A percentile compares a stretch with the other conserved stretches of the same genome.
phyloP scores from a whole-genome alignment of 2,797 vertebrate species.

The Myiotriccus ornatus region DNA sequence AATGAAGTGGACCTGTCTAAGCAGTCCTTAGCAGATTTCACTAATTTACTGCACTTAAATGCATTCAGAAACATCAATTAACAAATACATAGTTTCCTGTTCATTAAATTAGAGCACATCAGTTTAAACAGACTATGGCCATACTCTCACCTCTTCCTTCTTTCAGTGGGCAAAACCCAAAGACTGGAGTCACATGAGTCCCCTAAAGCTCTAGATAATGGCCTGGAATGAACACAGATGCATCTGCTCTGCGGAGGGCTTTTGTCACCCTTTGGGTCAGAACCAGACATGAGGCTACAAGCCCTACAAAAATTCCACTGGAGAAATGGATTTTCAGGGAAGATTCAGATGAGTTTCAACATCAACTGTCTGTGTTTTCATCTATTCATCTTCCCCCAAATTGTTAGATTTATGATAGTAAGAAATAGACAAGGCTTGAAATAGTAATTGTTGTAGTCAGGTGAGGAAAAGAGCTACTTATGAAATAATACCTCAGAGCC shows the following conservation, averaged over 20 bases:
- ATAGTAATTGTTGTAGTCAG: not conserved
- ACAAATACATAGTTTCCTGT: not conserved
- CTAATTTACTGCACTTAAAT: not conserved
- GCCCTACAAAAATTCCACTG: not conserved
- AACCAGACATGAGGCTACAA: accelerated
- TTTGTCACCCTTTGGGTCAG: not conserved
- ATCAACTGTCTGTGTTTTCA: not conserved
- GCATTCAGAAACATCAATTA: not conserved
- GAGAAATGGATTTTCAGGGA: not conserved
- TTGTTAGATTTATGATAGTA: not conserved
- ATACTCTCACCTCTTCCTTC: not conserved
- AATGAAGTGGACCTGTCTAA: not conserved
- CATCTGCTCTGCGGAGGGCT: not conserved
- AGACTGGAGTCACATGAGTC: not conserved
- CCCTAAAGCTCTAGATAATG: not conserved
- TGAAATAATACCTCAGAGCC: not conserved
- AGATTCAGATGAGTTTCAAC: not conserved
- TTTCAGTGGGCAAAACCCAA: not conserved
- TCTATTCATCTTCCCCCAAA: not conserved
- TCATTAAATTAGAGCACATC: not conserved
- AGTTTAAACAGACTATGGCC: not conserved
- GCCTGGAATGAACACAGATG: not conserved
- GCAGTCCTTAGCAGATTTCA: not conserved
- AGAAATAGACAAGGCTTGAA: not conserved
- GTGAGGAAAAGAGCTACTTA: not conserved